Percentiles rank a stretch among this genome's conserved stretches.
phyloP scores from a whole-genome alignment of 2,797 vertebrate species.

The Thaleichthys pacificus region DNA sequence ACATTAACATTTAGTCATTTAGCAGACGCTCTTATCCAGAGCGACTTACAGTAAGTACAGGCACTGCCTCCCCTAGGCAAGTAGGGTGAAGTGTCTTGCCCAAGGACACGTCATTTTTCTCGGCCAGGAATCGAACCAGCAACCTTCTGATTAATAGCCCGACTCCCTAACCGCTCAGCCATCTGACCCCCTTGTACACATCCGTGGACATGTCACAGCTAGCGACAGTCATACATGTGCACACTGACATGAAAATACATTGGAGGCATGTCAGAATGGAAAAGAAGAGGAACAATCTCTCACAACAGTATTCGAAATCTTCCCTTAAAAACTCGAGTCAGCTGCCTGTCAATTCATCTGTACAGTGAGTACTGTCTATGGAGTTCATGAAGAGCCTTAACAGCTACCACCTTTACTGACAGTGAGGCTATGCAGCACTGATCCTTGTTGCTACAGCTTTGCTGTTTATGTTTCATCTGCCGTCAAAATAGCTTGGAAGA shows the following conservation, averaged over 20 bases:
- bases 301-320: not conserved
- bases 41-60: too few relatives aligned
- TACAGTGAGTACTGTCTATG: not conserved
- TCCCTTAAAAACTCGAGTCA: not conserved
- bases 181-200: not conserved
- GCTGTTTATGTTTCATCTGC: slow-evolving; percentile 28
- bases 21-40: too few relatives aligned
- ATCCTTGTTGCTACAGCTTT: slow-evolving; percentile 22
- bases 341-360: not conserved
- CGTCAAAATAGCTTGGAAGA: slow-evolving; percentile 17
- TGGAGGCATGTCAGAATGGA: not conserved
- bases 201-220: not conserved
- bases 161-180: too few relatives aligned
- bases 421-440: slow-evolving; percentile 14
- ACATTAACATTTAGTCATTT: too few relatives aligned
- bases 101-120: too few relatives aligned
- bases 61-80: too few relatives aligned
- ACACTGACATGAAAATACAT: not conserved
- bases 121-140: too few relatives aligned
- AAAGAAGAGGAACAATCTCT: not conserved
- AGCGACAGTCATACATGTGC: not conserved
- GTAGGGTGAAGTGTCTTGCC: too few relatives aligned
- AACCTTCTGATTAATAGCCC: too few relatives aligned
- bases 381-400: not conserved
- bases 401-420: slow-evolving; percentile 1